Conservation (phyloP, 2,797 vertebrate genomes). For the Morus bassanus region DNA sequence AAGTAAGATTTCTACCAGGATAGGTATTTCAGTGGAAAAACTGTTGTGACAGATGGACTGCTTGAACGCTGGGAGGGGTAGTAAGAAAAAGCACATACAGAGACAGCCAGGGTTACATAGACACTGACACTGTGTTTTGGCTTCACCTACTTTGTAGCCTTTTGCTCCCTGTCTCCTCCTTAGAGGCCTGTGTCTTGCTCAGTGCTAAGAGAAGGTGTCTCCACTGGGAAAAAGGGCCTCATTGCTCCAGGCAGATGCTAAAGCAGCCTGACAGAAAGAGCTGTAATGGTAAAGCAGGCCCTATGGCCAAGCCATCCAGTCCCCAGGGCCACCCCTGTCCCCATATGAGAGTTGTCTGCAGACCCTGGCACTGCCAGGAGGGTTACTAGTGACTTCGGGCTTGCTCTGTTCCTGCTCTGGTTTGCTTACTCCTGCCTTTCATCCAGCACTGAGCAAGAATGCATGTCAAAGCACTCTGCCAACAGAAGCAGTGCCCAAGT, state of each 20-base stretch:
- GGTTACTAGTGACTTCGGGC: background rate
- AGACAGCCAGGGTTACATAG: background rate
- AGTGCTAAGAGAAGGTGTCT: background rate
- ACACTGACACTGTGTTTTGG: background rate
- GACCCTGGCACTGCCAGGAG: background rate
- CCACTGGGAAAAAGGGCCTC: background rate
- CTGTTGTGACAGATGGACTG: background rate
- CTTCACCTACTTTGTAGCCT: rapidly evolving
- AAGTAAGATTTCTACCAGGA: background rate
- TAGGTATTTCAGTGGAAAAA: background rate
- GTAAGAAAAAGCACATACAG: background rate
- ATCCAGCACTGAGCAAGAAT: background rate
- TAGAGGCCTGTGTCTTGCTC: background rate
- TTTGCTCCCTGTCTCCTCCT: background rate
- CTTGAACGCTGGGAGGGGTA: background rate
- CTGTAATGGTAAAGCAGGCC: background rate
- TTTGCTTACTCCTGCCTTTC: background rate
- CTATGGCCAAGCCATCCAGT: background rate
- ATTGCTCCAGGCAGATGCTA: background rate
- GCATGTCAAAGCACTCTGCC: background rate
- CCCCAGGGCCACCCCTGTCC: background rate
- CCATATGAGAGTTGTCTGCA: background rate
- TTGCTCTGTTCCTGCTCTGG: background rate
- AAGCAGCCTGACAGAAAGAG: background rate
- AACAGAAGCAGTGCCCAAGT: background rate